Base-by-base conservation (phyloP, 1,140 invertebrate genomes). In the Calliopsis andreniformis region DNA sequence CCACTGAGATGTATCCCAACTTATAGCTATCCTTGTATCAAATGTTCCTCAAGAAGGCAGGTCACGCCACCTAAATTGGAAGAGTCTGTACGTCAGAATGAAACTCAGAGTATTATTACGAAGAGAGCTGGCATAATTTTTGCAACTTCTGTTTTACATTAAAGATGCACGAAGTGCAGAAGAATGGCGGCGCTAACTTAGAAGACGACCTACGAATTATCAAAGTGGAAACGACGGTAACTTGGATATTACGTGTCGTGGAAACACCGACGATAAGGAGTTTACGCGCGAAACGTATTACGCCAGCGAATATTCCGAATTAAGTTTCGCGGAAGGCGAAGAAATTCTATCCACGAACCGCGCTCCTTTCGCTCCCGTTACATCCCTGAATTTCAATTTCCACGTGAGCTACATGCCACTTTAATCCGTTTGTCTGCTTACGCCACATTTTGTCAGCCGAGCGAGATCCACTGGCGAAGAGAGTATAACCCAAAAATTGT, bases 321-420 rank as follows among this genome's bases (percentile, higher is more conserved):
- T 67, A 75, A 75, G 30, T 75, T 67, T 42, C 51, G 5, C n/a
- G 39, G n/a, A n/a, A 2, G 18, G 10, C 2, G 20, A 67, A 61
- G 62, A 67, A 67, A 67, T 67, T 58, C 49, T 43, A 39, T 67
- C 51, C 39, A 8, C 62, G 62, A 6, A 20, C 45, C 28, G 39
- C 30, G 42, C 55, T 56, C 12, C 20, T 14, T 35, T 14, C 18
- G 71, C 62, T 45, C 18, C 12, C n/a, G 62, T 75, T 75, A 67
- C 63, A 56, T 39, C 49, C 47, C 18, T 67, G 71, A 58, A 75
- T 75, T 75, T 67, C 71, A 75, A 67, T 75, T 75, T 75, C 55
- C 71, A 20, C 35, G 20, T 63, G 28, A 39, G 18, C 51, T 56
- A 32, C 35, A 67, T 56, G 23, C 62, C 71, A 51, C 62, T 75